Conservation (phyloP, 2,113 vertebrate genomes). For the Trachemys scripta region DNA sequence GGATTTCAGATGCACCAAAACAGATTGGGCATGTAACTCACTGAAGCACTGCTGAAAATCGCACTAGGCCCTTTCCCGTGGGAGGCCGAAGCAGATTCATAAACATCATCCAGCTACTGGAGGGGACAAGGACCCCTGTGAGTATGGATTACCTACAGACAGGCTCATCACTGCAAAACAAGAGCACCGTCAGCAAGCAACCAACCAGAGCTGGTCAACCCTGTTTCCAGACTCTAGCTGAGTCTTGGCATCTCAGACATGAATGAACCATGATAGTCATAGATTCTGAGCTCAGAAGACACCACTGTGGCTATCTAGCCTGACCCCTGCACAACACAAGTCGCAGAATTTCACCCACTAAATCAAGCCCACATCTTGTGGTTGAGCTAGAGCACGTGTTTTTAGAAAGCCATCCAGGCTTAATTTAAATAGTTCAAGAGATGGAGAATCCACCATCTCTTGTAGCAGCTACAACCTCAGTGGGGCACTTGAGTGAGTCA, state of each 20-base stretch:
- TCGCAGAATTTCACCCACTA: background rate
- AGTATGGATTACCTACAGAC: background rate
- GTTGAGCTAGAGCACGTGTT: background rate
- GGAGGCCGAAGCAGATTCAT: background rate
- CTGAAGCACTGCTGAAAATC: slow-evolving; percentile 31
- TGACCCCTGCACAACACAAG: background rate
- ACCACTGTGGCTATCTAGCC: background rate
- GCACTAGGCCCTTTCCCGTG: slow-evolving; percentile 32
- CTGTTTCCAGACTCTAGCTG: background rate
- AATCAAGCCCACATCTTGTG: background rate
- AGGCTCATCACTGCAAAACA: background rate
- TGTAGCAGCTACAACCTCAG: background rate
- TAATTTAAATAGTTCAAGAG: background rate
- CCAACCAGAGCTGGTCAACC: background rate
- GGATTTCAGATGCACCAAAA: background rate
- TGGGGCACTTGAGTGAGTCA: background rate
- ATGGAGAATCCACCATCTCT: background rate
- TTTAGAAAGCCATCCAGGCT: background rate
- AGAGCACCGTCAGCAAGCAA: background rate
- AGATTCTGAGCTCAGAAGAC: background rate
- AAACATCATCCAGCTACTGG: slow-evolving; percentile 6
- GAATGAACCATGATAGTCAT: background rate
- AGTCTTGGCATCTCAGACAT: background rate
- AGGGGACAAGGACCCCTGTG: background rate
- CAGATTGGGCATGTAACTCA: slow-evolving; percentile 53